These are phyloP conservation scores for Willisornis vidua DNA, from an alignment of 2,113 vertebrate species.

Conservation along the genomic window DNA sequence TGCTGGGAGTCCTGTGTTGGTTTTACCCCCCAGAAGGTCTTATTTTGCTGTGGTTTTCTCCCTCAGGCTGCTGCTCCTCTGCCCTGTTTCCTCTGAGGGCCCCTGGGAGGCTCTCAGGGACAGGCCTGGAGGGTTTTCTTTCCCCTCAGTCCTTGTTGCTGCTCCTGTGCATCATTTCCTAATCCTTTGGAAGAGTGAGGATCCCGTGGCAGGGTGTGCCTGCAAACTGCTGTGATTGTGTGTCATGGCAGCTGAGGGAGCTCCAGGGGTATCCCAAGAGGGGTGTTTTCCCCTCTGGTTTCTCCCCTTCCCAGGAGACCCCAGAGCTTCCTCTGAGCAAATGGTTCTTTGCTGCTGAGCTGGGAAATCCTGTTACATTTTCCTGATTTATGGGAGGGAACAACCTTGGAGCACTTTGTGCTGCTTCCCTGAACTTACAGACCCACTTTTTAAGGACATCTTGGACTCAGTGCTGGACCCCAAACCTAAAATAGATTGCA, in stretches of 20 bases:
- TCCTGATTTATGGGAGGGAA: not conserved
- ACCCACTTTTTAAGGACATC: not conserved
- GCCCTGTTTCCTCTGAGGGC: not conserved
- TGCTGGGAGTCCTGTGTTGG: not conserved
- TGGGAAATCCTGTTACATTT: not conserved
- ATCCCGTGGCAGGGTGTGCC: not conserved
- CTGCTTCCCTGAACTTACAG: not conserved
- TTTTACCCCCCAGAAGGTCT: not conserved
- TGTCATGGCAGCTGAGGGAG: rapidly evolving
- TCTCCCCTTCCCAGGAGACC: not conserved
- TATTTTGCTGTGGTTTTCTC: not conserved
- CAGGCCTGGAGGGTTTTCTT: not conserved
- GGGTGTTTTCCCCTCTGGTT: not conserved
- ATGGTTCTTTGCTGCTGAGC: not conserved
- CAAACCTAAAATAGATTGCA: not conserved
- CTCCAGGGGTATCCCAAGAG: rapidly evolving
- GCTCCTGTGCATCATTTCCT: rapidly evolving
- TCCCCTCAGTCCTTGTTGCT: not conserved
- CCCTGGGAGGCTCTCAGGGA: not conserved
- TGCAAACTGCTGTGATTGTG: rapidly evolving
- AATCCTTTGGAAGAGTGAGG: not conserved
- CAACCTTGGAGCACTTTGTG: not conserved
- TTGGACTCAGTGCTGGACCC: not conserved
- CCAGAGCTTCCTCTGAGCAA: not conserved
- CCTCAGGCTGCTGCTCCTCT: not conserved